Evolutionary conservation across 2,113 vertebrate genomes (phyloP).

Genomic region (Hyla sarda): DNA sequence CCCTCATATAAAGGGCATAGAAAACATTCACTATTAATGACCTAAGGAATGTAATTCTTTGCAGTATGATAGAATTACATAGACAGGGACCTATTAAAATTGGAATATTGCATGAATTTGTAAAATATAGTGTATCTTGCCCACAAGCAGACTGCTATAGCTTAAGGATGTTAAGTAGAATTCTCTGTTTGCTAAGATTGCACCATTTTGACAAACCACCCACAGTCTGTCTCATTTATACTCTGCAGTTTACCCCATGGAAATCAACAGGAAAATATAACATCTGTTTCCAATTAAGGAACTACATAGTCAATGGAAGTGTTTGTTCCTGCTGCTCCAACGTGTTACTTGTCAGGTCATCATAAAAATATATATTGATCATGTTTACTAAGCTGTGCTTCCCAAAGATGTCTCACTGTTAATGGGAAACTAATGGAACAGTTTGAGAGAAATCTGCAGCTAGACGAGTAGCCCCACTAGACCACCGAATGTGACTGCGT

Average conservation of each 20-base stretch:
- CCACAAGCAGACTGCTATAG: not conserved
- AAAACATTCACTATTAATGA: not conserved
- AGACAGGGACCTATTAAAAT: not conserved
- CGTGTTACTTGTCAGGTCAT: constrained; percentile 54
- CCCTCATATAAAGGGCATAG: not conserved
- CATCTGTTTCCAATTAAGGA: constrained; percentile 50
- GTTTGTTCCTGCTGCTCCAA: constrained; percentile 50
- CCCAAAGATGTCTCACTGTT: not conserved
- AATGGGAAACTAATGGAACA: constrained; percentile 22
- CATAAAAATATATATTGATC: constrained; percentile 49
- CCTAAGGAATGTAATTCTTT: not conserved
- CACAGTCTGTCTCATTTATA: constrained; percentile 46
- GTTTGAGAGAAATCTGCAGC: not conserved
- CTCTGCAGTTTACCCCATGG: constrained; percentile 47
- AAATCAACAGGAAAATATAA: constrained; percentile 55
- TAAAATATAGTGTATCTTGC: not conserved
- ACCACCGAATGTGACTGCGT: not conserved
- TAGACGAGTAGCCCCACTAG: constrained; percentile 1
- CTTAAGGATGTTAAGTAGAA: constrained; percentile 29
- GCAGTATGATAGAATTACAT: not conserved
- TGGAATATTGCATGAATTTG: not conserved
- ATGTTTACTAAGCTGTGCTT: constrained; percentile 21
- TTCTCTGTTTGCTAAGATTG: constrained; percentile 26
- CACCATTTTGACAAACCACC: constrained; percentile 44
- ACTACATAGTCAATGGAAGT: constrained; percentile 41